These are phyloP conservation scores for Arenaria interpres DNA, from an alignment of 2,113 vertebrate species.

Conservation along the genomic window DNA sequence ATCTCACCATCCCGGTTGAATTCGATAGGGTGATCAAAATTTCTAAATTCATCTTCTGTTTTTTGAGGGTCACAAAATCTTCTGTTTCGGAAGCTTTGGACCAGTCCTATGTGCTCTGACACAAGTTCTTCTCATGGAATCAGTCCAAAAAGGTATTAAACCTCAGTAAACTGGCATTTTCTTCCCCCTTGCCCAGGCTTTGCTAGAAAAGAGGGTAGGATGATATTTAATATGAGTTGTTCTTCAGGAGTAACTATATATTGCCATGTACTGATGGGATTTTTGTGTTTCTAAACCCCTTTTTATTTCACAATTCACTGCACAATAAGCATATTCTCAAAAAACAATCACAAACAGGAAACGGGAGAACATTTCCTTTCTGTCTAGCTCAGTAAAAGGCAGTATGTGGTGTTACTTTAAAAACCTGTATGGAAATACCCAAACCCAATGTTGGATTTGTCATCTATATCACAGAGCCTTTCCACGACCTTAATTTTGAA, in stretches of 20 bases:
- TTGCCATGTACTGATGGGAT: neutral
- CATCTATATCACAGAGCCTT: neutral
- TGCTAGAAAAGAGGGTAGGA: neutral
- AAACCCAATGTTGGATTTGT: neutral
- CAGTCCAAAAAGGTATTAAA: neutral
- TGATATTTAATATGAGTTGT: neutral
- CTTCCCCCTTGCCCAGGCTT: neutral
- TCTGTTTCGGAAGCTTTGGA: neutral
- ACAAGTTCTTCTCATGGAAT: neutral
- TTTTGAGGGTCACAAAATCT: neutral
- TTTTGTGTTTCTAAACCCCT: neutral
- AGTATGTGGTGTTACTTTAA: neutral
- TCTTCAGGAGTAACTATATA: neutral
- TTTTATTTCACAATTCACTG: neutral
- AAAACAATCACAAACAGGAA: neutral
- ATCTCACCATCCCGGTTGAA: neutral
- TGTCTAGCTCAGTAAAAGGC: neutral
- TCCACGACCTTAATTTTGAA: neutral
- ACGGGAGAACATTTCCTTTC: neutral
- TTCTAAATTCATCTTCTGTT: neutral
- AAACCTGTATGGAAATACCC: neutral
- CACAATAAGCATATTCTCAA: neutral
- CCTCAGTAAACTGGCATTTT: neutral
- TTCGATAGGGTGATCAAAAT: accelerated
- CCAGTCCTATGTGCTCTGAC: neutral